Evolutionary conservation across 2,113 vertebrate genomes (phyloP), one percentile per base, ranked within the genome.

Genomic region (Gavialis gangeticus): DNA sequence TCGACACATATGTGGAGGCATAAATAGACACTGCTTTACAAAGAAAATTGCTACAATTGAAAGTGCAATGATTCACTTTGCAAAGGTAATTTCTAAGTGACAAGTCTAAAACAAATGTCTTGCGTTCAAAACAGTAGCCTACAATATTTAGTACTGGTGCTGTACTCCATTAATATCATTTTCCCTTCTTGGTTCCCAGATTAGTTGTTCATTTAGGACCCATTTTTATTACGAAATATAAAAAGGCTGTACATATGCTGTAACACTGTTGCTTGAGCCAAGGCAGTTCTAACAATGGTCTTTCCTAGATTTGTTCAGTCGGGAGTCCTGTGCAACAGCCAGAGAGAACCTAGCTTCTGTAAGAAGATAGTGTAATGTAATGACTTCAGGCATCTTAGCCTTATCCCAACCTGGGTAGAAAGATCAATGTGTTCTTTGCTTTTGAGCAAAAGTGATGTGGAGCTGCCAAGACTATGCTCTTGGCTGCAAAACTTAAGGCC

Each of bases 401-500:
- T 59, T 85, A 87, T 93, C 95, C 89, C 88, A 62, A 1, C 57
- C 79, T 95, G 91, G 80, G 75, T 90, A 15, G 1, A 85, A 93
- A 89, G 94, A 86, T 93, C 79, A 79, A 6, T 71, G 73, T 95
- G 27, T 16, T 90, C 0, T 0, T 11, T 19, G 6, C 64, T 89
- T 76, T 28, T 90, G 81, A 94, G 82, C 79, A 93, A 94, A 93
- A 95, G 78, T 85, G 55, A 4, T 89, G 82, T 84, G 82, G 95
- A 92, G 59, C 66, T 96, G 94, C 87, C 95, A 96, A 90, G 92
- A 96, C 78, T 79, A 84, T 95, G 84, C 92, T 86, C 67, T 89
- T 88, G 78, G 86, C 85, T 96, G 71, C 21, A 91, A 81, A 92
- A 67, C 58, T 84, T 34, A 55, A 90, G 62, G 77, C 79, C 75